A percentile compares a stretch with the other conserved stretches of the same genome.
phyloP scores from a whole-genome alignment of 2,113 vertebrate genomes.

The Forbesichthys agassizii region DNA sequence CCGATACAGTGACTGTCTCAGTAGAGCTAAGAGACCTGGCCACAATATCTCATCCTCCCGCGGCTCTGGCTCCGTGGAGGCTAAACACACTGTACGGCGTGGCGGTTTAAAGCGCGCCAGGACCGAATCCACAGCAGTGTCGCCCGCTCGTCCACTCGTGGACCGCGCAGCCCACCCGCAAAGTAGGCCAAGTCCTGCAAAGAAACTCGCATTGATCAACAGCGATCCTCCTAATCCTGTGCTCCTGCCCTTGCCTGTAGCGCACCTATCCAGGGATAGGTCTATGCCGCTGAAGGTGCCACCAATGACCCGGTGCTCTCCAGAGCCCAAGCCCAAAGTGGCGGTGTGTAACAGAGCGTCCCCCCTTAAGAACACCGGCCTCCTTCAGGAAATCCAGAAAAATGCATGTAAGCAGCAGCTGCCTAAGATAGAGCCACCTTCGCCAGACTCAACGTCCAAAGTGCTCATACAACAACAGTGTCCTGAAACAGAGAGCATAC shows the following conservation, averaged over 20 bases:
- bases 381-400: constrained; percentile 5
- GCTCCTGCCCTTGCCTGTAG: constrained; percentile 49
- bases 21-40: neutral
- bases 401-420: neutral
- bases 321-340: neutral
- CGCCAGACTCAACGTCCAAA: neutral
- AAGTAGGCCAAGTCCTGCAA: constrained; percentile 39
- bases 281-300: neutral
- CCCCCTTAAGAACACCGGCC: constrained; percentile 5
- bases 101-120: constrained; percentile 12
- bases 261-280: neutral
- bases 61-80: constrained; percentile 4
- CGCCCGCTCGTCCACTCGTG: constrained; percentile 13
- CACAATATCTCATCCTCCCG: neutral
- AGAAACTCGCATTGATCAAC: constrained; percentile 30
- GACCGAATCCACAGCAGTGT: constrained; percentile 15
- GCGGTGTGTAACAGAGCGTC: constrained; percentile 11
- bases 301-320: neutral
- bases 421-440: neutral
- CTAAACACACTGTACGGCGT: neutral
- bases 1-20: neutral
- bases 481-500: neutral
- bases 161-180: neutral
- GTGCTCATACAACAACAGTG: neutral
- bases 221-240: constrained; percentile 76